Conservation (phyloP, 2,888 invertebrate genomes). For the Trachelus tabidus region DNA sequence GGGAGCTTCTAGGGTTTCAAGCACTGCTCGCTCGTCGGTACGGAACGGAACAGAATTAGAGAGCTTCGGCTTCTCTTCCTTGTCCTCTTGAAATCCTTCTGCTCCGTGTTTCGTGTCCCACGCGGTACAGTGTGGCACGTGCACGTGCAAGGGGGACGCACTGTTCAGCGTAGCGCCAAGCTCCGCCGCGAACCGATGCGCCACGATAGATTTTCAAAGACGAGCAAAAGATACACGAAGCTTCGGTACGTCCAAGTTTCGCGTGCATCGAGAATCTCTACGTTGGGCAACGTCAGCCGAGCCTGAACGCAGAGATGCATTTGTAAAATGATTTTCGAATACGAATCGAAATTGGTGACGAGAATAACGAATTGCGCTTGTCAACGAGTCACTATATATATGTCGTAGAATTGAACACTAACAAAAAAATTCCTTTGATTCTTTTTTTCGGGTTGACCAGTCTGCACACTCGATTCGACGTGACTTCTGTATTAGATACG, state of each 20-base stretch:
- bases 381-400: no score
- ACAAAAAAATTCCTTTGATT: neutral
- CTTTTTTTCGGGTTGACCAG: neutral
- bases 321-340: neutral
- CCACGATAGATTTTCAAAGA: constrained; percentile 41
- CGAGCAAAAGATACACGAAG: constrained; percentile 17
- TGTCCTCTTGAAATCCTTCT: constrained; percentile 6
- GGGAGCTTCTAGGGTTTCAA: constrained; percentile 51
- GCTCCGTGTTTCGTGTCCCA: constrained; percentile 12
- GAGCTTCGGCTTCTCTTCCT: constrained; percentile 11
- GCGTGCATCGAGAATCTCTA: neutral
- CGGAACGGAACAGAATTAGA: constrained; percentile 37
- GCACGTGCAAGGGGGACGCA: neutral
- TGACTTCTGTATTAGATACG: neutral
- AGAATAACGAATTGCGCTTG: neutral
- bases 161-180: neutral
- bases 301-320: neutral
- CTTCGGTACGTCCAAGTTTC: neutral
- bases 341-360: neutral
- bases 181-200: constrained; percentile 24
- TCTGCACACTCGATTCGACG: neutral
- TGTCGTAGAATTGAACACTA: no score
- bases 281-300: neutral
- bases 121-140: neutral
- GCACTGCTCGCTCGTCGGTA: constrained; percentile 27